Percentiles rank a stretch among this genome's conserved stretches.
Conservation (phyloP, 2,113 vertebrate genomes). For the Marcusenius ussheri region DNA sequence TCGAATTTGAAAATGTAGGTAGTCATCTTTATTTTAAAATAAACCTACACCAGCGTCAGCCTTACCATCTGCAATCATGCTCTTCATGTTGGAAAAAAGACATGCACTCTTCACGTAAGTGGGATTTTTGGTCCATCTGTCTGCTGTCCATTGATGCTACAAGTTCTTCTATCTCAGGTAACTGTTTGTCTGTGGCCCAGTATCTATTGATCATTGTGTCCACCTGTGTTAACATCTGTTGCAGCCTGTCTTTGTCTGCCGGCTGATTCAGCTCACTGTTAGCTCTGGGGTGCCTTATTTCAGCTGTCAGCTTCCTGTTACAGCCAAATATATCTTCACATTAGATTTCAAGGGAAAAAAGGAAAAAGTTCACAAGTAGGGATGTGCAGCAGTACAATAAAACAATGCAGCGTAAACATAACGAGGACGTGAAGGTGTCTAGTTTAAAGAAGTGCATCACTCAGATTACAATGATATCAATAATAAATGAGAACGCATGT, state of each 20-base stretch:
- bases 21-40: background rate
- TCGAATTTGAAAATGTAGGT: background rate
- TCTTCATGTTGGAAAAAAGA: background rate
- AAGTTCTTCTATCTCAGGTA: conserved; percentile 64
- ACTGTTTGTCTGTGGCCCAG: conserved; percentile 55
- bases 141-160: conserved; percentile 69
- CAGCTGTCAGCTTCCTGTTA: conserved; percentile 48
- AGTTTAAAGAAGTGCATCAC: background rate
- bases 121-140: conserved; percentile 63
- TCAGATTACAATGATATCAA: background rate
- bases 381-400: background rate
- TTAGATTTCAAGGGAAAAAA: background rate
- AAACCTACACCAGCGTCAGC: background rate
- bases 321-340: background rate
- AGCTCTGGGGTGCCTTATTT: conserved; percentile 22
- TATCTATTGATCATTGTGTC: conserved; percentile 64
- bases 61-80: background rate
- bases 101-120: background rate
- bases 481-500: background rate
- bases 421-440: background rate
- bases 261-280: conserved; percentile 48
- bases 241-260: conserved; percentile 52
- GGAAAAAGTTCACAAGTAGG: background rate
- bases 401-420: background rate
- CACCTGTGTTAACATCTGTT: conserved; percentile 71